Evolutionary conservation across 2,797 vertebrate species (phyloP), one percentile per base, ranked within the genome.

Genomic region (Myotis vivesi): DNA sequence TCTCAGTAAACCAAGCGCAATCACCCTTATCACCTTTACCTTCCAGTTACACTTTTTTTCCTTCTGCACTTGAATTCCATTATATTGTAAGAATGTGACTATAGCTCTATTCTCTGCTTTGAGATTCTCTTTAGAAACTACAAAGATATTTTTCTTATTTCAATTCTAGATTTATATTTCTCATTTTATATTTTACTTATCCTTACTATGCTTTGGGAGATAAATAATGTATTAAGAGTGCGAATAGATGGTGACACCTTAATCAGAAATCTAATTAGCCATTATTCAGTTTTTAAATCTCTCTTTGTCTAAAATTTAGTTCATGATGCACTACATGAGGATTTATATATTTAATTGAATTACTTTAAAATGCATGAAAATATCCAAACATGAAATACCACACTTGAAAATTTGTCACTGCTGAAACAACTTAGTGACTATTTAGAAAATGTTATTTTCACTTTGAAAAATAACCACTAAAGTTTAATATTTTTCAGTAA

Each of bases 101-200:
- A 30, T 6, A 59, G 8, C 10, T 83, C 10, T 57, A 28, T 36
- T 59, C 20, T 86, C 33, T 87, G 33, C 23, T 69, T 91, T 62
- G 68, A 46, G 8, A 30, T 89, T 93, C 25, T 84, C 10, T 71
- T 94, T 83, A 49, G 11, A 87, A 89, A 91, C 4, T 44, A 68
- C 11, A 59, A 68, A 64, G 1, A 6, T 41, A 64, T 77, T 66
- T 64, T 16, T 59, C 7, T 87, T 57, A 49, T 23, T 82, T 82
- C 93, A 73, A 79, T 72, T 8, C 4, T 46, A 84, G n/a, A 13
- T 76, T 66, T 46, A 13, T 57, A 36, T 22, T 79, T 82, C 36
- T 82, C 9, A 68, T 57, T 93, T 88, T 46, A 66, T 55, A 36
- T 91, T 75, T 86, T 94, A 49, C 57, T 85, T 86, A 83, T 75